These are phyloP conservation scores for Rhinella marina DNA, from an alignment of 2,797 vertebrate genomes.

Conservation along the genomic window DNA sequence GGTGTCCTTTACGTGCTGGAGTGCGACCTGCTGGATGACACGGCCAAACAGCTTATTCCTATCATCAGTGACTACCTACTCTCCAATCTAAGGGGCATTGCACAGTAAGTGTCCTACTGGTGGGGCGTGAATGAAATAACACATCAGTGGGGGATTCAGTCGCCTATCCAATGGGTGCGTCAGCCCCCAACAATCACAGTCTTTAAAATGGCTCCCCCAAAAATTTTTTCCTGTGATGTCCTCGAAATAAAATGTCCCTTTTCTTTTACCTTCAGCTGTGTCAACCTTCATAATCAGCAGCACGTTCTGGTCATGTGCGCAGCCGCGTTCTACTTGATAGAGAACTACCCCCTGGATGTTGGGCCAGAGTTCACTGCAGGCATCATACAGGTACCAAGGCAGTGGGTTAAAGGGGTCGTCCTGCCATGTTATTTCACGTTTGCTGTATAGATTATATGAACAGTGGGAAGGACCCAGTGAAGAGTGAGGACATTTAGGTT, in stretches of 20 bases:
- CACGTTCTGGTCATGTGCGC: slow-evolving; percentile 97
- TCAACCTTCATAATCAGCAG: slow-evolving; percentile 94
- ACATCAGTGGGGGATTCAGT: neutral
- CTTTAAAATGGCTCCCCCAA: too few species aligned
- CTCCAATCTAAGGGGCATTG: slow-evolving; percentile 86
- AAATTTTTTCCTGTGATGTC: neutral
- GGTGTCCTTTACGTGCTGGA: slow-evolving; percentile 94
- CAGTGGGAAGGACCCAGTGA: too few species aligned
- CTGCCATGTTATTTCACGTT: too few species aligned
- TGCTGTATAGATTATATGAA: too few species aligned
- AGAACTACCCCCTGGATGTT: slow-evolving; percentile 96
- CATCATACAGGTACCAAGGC: slow-evolving; percentile 86
- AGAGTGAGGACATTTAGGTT: too few species aligned
- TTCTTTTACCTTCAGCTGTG: slow-evolving; percentile 79
- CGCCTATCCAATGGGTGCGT: too few species aligned
- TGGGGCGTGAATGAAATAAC: neutral
- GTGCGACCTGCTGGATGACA: slow-evolving; percentile 95
- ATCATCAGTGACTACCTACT: slow-evolving; percentile 91
- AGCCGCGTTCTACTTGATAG: slow-evolving; percentile 96
- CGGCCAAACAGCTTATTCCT: slow-evolving; percentile 92
- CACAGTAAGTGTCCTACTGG: slow-evolving; percentile 82
- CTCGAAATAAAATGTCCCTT: neutral
- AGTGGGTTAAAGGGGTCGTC: neutral
- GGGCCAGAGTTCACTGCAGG: slow-evolving; percentile 93
- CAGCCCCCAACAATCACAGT: too few species aligned